Base-by-base conservation (phyloP, 2,113 vertebrate species). In the Dolichallabes microphthalmus region DNA sequence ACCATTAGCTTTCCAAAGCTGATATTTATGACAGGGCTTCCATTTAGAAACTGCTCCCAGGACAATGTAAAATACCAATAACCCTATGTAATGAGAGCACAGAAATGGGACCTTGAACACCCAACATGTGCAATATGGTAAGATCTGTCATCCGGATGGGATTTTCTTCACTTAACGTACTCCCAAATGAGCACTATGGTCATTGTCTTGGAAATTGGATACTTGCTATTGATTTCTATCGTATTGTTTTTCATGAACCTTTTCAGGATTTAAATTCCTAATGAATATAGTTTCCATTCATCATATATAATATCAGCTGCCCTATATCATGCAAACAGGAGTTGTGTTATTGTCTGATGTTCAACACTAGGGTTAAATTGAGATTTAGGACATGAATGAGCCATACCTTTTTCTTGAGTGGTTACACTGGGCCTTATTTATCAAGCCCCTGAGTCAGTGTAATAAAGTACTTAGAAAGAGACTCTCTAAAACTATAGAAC, bases 1-100 rank as follows among this genome's bases (percentile, higher is more conserved):
- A 55, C 53, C 80, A 82, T 82, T 82, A 82, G 66, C 50, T 69
- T 69, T 64, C 50, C 50, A 69, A 82, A 71, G 80, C 64, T 71
- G 80, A 82, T 69, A 69, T 82, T 69, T 82, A 52, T 82, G 64
- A 82, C 64, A 64, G 61, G 50, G 10, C 19, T 30, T 68, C 63
- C 76, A 79, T 82, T 32, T 66, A 27, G 63, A 82, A 82, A 66
- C 80, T 53, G n/a, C n/a, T 68, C 80, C 61, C 80, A 69, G 63
- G 45, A 50, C 35, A 82, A 15, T 68, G 61, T 53, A 82, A 82
- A 82, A 68, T 61, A 73, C 55, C 82, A 73, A 58, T 45, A 60
- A 83, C 32, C 55, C 74, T 57, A 15, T 50, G 69, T 60, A 74
- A 83, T 83, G 68, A 74, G 53, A 74, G 55, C 35, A 74, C 25